Evolutionary conservation across 2,797 vertebrate species (phyloP).

Genomic region (Dendrocincla tyrannina): DNA sequence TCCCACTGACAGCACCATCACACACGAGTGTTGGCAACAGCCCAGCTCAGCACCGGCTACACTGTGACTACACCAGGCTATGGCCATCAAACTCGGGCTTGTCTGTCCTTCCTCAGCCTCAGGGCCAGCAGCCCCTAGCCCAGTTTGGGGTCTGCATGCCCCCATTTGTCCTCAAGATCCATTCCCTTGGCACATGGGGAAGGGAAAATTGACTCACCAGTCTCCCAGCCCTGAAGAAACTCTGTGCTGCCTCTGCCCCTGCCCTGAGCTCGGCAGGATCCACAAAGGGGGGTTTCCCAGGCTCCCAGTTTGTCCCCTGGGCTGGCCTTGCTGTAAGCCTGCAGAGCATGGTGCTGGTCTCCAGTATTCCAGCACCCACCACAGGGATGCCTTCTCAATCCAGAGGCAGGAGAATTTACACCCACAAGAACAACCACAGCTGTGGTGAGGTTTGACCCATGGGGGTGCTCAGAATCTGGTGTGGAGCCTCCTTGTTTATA

Average conservation of each 20-base stretch:
- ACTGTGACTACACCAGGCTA: accelerated
- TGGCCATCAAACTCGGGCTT: accelerated
- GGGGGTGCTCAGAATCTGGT: neutral
- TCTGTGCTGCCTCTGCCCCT: neutral
- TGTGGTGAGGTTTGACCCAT: neutral
- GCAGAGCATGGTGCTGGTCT: neutral
- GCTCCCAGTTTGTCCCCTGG: neutral
- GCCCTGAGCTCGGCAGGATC: neutral
- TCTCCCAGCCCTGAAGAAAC: neutral
- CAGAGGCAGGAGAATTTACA: neutral
- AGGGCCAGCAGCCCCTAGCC: neutral
- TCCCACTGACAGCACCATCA: accelerated
- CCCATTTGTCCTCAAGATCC: neutral
- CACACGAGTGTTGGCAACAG: neutral
- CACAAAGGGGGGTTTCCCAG: neutral
- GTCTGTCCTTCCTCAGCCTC: neutral
- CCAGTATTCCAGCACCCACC: neutral
- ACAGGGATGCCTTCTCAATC: neutral
- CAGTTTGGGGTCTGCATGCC: neutral
- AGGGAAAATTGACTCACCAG: neutral
- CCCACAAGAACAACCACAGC: neutral
- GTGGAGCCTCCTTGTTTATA: neutral
- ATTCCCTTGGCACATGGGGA: neutral
- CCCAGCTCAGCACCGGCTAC: accelerated
- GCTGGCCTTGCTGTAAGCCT: neutral